Evolutionary conservation across 2,797 vertebrate genomes (phyloP).

Genomic region (Notolabrus celidotus): DNA sequence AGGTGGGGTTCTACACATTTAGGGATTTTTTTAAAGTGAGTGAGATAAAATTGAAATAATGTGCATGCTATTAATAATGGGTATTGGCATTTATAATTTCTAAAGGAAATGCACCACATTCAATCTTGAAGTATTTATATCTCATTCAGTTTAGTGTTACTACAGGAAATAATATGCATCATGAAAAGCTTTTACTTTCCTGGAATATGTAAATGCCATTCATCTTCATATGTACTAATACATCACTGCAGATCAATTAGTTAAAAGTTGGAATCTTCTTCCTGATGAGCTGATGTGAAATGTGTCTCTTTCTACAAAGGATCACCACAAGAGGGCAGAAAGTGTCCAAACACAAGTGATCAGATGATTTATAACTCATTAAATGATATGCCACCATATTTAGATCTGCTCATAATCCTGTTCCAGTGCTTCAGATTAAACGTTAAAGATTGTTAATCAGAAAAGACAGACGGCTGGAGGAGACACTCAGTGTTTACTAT

Average conservation of each 20-base stretch:
- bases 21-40: too few relatives aligned
- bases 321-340: constrained; percentile 86
- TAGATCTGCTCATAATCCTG: neutral
- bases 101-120: neutral
- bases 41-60: neutral
- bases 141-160: neutral
- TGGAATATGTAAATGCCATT: neutral
- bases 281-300: constrained; percentile 37
- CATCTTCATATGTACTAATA: neutral
- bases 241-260: neutral
- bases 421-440: constrained; percentile 16
- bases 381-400: neutral
- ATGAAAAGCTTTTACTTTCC: neutral
- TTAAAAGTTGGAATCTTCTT: constrained; percentile 4
- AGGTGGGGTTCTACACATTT: constrained; percentile 5
- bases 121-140: neutral
- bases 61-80: constrained; percentile 1
- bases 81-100: constrained; percentile 12
- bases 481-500: constrained; percentile 14
- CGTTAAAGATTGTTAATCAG: neutral
- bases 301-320: constrained; percentile 12
- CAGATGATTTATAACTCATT: constrained; percentile 37
- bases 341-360: constrained; percentile 70
- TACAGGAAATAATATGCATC: neutral
- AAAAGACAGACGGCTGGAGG: constrained; percentile 31